Percentiles rank a stretch among this genome's conserved stretches.
Evolutionary conservation across 1,140 invertebrate species (phyloP).

Genomic region (Cotesia glomerata): DNA sequence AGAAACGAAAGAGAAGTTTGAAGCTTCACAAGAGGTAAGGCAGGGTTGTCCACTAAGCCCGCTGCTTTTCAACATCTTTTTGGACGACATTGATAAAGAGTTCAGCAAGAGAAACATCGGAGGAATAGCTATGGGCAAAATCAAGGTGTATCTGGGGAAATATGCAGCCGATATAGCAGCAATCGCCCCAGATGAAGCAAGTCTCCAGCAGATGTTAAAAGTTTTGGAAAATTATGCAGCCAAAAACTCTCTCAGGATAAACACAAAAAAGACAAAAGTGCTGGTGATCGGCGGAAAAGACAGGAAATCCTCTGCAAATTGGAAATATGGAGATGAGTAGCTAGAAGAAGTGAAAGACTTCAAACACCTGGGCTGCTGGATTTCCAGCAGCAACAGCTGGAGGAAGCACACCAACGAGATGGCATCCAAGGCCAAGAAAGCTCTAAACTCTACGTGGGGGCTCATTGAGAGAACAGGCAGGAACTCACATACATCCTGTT

Average conservation of each 20-base stretch:
- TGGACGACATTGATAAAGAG: not conserved
- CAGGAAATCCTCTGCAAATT: not conserved
- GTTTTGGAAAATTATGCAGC: not conserved
- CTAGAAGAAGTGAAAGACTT: not conserved
- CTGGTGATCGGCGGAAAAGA: not conserved
- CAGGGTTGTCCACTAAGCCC: not conserved
- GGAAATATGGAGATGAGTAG: not conserved
- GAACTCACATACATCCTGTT: too few relatives aligned
- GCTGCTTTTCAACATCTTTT: not conserved
- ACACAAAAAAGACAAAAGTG: not conserved
- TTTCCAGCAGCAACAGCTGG: not conserved
- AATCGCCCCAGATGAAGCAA: not conserved
- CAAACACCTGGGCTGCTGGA: not conserved
- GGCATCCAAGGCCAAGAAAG: constrained; percentile 18
- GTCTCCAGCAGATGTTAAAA: not conserved
- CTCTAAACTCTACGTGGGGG: constrained; percentile 16
- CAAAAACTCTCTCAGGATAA: not conserved
- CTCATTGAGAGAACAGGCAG: not conserved
- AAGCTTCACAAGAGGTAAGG: not conserved
- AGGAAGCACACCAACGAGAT: not conserved
- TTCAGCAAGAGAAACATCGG: not conserved
- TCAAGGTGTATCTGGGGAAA: not conserved
- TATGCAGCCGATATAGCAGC: not conserved
- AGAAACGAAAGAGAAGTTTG: not conserved
- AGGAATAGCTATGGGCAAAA: not conserved